Conservation (phyloP, 1,140 invertebrate genomes). For the Megathymus violae region DNA sequence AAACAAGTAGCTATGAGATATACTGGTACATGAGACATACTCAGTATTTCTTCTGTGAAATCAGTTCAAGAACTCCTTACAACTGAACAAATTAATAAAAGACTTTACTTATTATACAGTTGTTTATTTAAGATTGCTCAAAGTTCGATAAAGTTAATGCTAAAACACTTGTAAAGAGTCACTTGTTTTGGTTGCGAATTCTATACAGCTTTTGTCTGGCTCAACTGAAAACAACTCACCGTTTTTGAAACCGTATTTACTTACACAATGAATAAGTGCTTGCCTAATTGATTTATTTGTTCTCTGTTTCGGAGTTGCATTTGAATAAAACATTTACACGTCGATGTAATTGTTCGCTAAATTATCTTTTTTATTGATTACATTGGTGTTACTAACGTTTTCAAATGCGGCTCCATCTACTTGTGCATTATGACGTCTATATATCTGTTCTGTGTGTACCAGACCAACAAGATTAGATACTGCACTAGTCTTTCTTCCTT, state of each 20-base stretch:
- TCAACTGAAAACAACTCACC: constrained; percentile 48
- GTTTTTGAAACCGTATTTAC: constrained; percentile 51
- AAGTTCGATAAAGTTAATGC: constrained; percentile 6
- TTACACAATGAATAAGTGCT: constrained; percentile 65
- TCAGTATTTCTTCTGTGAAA: constrained; percentile 35
- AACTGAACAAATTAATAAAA: constrained; percentile 4
- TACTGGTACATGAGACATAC: constrained; percentile 23
- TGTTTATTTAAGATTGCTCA: constrained; percentile 12
- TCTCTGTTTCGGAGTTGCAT: constrained; percentile 55
- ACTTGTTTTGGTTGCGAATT: constrained; percentile 56
- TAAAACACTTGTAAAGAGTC: constrained; percentile 53
- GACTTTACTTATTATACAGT: too few relatives aligned
- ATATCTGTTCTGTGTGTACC: constrained; percentile 66
- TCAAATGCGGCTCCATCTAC: constrained; percentile 53
- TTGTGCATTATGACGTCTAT: constrained; percentile 55
- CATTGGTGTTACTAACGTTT: constrained; percentile 3
- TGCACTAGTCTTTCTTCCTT: constrained; percentile 61
- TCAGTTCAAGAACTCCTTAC: constrained; percentile 52
- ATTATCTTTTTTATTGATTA: constrained; percentile 3
- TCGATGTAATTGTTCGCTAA: not conserved
- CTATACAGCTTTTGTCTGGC: constrained; percentile 63
- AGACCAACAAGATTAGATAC: constrained; percentile 73
- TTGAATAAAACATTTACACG: constrained; percentile 35
- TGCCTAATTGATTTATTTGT: constrained; percentile 64
- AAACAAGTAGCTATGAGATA: constrained; percentile 8